Base-by-base conservation (phyloP, 2,113 vertebrate species). In the Origma solitaria region DNA sequence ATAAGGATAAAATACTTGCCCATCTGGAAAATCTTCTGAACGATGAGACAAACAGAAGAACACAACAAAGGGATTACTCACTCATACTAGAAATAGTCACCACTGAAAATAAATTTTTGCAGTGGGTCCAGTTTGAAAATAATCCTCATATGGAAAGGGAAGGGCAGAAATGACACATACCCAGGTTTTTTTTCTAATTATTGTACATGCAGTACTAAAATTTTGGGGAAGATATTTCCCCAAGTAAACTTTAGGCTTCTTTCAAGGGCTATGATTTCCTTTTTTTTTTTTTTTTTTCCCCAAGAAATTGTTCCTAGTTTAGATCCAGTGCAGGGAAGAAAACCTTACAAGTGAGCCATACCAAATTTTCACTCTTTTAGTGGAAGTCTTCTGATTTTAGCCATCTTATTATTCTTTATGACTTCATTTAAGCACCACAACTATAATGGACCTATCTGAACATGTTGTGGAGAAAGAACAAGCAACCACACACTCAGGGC, bases 21-120 rank as follows among this genome's bases (percentile, higher is more conserved):
- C 65, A 76, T 73, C 53, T 76, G 82, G 85, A 81, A 93, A 91
- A 82, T 62, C 72, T 50, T 79, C 19, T 69, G 84, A 91, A 81
- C 40, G 70, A 57, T 54, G 69, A 95, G 42, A 28, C 37, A 64
- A 88, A 68, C 15, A 65, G 82, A 82, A 87, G 40, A 83, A 84
- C 40, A 70, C 40, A 92, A 85, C 28, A 71, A 61, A 93, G 18
- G 53, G 28, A 87, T 95, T 90, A 83, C 42, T 95, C 94, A 96
- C n/a, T 72, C 58, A 75, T 35, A 38, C 25, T 54, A 75, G 68
- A 87, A 83, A 82, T 15, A 84, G 22, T 31, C 64, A 62, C 20
- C 10, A 72, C 76, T 53, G 72, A 90, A 84, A 90, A 86, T 23
- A 82, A 92, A 25, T 47, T 80, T 57, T 64, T 1, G 0, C 76